Percentiles rank a stretch among this genome's conserved stretches.
phyloP scores from a whole-genome alignment of 2,888 invertebrate species.

The Drosophila sordidula region DNA sequence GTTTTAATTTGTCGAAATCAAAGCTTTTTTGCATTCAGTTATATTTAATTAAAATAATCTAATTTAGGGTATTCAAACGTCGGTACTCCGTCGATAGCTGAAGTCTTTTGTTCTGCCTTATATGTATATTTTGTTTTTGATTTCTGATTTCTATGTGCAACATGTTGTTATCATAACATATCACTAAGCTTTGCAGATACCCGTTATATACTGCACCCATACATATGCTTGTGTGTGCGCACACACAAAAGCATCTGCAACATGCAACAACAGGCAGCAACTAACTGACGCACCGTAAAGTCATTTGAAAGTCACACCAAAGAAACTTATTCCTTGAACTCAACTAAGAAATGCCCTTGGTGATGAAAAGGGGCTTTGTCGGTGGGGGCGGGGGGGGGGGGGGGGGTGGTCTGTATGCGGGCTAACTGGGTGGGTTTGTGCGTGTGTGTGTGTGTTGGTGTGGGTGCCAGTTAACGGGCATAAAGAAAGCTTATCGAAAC shows the following conservation, averaged over 20 bases:
- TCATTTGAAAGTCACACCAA: constrained; percentile 72
- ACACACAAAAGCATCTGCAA: constrained; percentile 19
- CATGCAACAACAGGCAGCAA: constrained; percentile 34
- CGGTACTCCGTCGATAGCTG: background rate
- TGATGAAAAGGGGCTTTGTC: no score
- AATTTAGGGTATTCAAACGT: background rate
- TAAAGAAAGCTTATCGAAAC: background rate
- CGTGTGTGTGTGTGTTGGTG: no score
- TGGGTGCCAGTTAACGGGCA: background rate
- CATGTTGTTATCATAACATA: constrained; percentile 48
- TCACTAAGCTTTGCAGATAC: constrained; percentile 10
- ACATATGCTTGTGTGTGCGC: constrained; percentile 1
- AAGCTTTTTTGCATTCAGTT: no score
- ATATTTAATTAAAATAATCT: background rate
- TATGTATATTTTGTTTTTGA: constrained; percentile 5
- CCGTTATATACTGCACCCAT: constrained; percentile 1
- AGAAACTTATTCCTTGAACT: constrained; percentile 40
- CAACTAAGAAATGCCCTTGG: constrained; percentile 16
- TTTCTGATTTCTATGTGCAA: constrained; percentile 40
- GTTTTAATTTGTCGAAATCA: no score
- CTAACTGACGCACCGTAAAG: constrained; percentile 62
- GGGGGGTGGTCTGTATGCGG: background rate
- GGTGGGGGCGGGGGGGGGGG: no score
- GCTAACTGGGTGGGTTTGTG: background rate
- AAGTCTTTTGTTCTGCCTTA: background rate